Base-by-base conservation (phyloP, 1,140 invertebrate genomes). In the Homarus americanus region DNA sequence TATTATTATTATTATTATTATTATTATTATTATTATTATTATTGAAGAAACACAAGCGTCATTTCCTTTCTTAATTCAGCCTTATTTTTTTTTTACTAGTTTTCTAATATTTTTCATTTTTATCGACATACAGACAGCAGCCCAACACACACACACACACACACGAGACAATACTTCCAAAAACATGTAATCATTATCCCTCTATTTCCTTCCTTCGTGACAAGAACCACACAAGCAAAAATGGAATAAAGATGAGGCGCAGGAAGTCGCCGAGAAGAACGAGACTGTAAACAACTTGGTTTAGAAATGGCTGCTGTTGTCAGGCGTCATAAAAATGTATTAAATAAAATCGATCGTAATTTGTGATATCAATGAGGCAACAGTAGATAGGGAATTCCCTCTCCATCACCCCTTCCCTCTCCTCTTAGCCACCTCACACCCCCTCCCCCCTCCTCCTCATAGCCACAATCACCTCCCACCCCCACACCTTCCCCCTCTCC, bases 341-440 rank as follows among this genome's bases (percentile, higher is more conserved):
- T 28, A 82, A 63, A 82, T 63, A 82, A 82, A 82, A 82, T 82
- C 79, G 36, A 63, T 63, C 44, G 79, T 82, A 82, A 82, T 58
- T 82, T 63, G 79, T 63, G 49, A 53, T 38, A 78, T 78, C 79
- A 20, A 28, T 36, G 79, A 9, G 79, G 53, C n/a, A n/a, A n/a
- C n/a, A n/a, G n/a, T n/a, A n/a, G n/a, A n/a, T n/a, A n/a, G n/a
- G n/a, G n/a, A n/a, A n/a, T n/a, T n/a, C n/a, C n/a, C n/a, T n/a
- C n/a, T n/a, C n/a, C n/a, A n/a, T n/a, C n/a, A n/a, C n/a, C n/a
- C n/a, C n/a, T n/a, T n/a, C n/a, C n/a, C n/a, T n/a, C n/a, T n/a
- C n/a, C n/a, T n/a, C n/a, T n/a, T n/a, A n/a, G n/a, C n/a, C n/a
- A n/a, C n/a, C n/a, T n/a, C n/a, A n/a, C n/a, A n/a, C n/a, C n/a